Base-by-base conservation (phyloP, 1,140 invertebrate species). In the Apis cerana region DNA sequence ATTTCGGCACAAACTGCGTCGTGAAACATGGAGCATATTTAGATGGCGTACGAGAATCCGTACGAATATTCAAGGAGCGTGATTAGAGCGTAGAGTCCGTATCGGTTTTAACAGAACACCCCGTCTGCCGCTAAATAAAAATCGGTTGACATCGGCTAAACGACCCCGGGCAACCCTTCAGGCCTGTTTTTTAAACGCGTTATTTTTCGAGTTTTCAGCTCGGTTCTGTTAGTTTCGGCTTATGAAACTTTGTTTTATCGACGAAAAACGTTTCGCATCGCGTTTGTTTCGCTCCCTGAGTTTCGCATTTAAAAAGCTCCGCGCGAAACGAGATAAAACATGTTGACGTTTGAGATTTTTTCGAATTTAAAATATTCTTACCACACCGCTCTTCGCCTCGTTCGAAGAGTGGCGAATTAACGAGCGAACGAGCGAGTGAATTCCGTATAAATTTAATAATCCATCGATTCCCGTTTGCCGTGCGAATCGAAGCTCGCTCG, bases 111-210 rank as follows among this genome's bases (percentile, higher is more conserved):
- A 81, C 13, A 21, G 56, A 23, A 27, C 58, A 62, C 19, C 58
- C 58, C 62, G 68, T 72, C 68, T 61, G 58, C 21, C 52, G 10
- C 9, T 27, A 13, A 75, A 58, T 65, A 81, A 75, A 81, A 81
- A 75, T 81, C 69, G 78, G 59, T 10, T 74, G 71, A 75, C 69
- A 56, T 56, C 12, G 59, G 65, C n/a, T 54, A 23, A 75, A 74
- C n/a, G 52, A 33, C 33, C 33, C 7, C 52, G 9, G 61, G 61
- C 43, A 56, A 0, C 17, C 27, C 50, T 56, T 64, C 27, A 21
- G 58, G 23, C 17, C 0, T 43, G n/a, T 52, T 58, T 75, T 74
- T 81, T 56, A 62, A 75, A 58, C 33, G 52, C 52, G 71, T 75
- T 64, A 64, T 81, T 81, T 75, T 67, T 75, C 71, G n/a, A 75